Evolutionary conservation across 2,888 invertebrate species (phyloP).

Genomic region (Tinea semifulvella): DNA sequence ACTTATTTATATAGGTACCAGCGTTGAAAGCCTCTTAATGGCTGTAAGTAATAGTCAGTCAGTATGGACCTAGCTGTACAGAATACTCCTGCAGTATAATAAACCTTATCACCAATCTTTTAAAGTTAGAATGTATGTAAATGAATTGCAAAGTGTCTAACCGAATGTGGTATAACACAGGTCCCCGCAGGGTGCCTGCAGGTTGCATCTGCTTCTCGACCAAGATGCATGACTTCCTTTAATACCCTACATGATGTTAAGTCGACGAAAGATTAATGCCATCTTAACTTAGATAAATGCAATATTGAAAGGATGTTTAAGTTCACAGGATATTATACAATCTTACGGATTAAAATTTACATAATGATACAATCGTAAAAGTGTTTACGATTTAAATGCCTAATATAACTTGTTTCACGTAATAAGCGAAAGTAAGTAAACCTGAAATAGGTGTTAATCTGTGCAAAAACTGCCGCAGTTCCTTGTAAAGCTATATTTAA

Average conservation of each 20-base stretch:
- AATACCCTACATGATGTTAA: conserved; percentile 7
- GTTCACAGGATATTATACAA: neutral
- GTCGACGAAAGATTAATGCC: conserved; percentile 8
- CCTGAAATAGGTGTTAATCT: too few relatives aligned
- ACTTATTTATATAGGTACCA: conserved; percentile 7
- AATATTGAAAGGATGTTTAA: neutral
- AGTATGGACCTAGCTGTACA: neutral
- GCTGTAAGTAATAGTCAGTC: conserved; percentile 2
- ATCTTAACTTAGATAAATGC: neutral
- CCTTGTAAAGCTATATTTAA: too few relatives aligned
- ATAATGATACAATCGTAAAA: neutral
- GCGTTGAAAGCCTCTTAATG: conserved; percentile 12
- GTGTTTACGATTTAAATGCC: neutral
- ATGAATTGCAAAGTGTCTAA: neutral
- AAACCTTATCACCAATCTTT: neutral
- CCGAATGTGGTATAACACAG: neutral
- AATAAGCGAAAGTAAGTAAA: conserved; percentile 8
- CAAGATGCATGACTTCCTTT: conserved; percentile 13
- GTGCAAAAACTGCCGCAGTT: too few relatives aligned
- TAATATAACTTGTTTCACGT: too few relatives aligned
- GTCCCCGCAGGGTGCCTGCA: conserved; percentile 6
- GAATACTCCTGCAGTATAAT: neutral
- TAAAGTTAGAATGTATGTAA: neutral
- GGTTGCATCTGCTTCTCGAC: conserved; percentile 9
- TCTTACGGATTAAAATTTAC: neutral